Evolutionary conservation across 2,113 vertebrate species (phyloP).

Genomic region (Corythaixoides concolor): DNA sequence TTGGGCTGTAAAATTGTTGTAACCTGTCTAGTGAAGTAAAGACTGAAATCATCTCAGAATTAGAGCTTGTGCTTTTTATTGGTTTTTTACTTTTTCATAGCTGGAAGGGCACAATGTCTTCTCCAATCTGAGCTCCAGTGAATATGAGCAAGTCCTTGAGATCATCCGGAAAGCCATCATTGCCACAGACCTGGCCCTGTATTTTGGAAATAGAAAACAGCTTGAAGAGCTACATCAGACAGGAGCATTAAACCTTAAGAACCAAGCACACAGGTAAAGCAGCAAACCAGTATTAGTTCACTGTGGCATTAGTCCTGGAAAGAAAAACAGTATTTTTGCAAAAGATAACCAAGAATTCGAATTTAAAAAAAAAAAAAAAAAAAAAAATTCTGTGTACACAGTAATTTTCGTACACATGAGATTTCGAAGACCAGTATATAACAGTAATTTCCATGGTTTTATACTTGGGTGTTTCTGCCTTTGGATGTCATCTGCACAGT

Average conservation of each 20-base stretch:
- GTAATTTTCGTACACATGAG: background rate
- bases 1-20: background rate
- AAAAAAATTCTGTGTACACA: background rate
- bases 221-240: constrained; percentile 86
- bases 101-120: constrained; percentile 99
- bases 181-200: constrained; percentile 95
- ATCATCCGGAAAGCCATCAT: constrained; percentile 99
- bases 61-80: constrained; percentile 83
- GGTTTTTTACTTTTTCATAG: constrained; percentile 89
- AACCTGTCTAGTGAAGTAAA: constrained; percentile 39
- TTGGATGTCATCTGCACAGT: background rate
- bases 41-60: constrained; percentile 63
- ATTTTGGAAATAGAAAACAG: constrained; percentile 97
- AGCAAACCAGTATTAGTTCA: background rate
- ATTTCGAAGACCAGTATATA: background rate
- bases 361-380: too few species aligned
- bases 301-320: background rate
- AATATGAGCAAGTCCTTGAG: constrained; percentile 98
- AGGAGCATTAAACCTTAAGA: constrained; percentile 87
- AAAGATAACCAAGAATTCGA: too few species aligned
- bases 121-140: constrained; percentile 94
- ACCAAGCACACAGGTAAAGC: constrained; percentile 90
- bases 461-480: background rate
- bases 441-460: background rate
- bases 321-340: background rate